Percentiles rank a stretch among this genome's conserved stretches.
phyloP scores from a whole-genome alignment of 2,888 invertebrate species.

The Cyclophora albipunctata region DNA sequence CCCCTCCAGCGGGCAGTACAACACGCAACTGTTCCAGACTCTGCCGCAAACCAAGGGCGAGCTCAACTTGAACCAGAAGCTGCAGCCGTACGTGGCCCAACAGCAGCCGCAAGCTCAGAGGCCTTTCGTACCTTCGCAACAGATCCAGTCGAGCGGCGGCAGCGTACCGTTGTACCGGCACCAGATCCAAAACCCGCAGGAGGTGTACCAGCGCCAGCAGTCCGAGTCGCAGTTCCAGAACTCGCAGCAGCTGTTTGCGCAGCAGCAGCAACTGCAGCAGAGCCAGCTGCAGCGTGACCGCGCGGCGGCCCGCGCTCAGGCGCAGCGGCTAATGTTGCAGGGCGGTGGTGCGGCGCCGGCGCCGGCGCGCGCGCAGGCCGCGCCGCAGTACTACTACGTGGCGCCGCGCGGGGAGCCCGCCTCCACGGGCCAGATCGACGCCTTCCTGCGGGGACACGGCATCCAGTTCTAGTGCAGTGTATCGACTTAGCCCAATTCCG shows the following conservation, averaged over 20 bases:
- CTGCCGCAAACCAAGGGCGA: conserved; percentile 84
- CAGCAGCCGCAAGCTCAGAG: conserved; percentile 69
- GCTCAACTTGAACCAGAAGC: conserved; percentile 81
- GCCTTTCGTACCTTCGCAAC: conserved; percentile 76
- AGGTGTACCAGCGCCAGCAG: conserved; percentile 77
- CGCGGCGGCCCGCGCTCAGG: conserved; percentile 70
- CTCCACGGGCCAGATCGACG: conserved; percentile 84
- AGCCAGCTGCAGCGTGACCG: conserved; percentile 77
- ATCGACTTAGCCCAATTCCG: conserved; percentile 30
- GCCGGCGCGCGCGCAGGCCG: conserved; percentile 27
- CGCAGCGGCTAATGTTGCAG: conserved; percentile 50
- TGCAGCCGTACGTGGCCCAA: conserved; percentile 83
- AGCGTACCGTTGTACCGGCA: conserved; percentile 67
- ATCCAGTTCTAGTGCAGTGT: conserved; percentile 73
- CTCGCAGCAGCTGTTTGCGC: conserved; percentile 79
- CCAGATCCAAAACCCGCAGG: conserved; percentile 64
- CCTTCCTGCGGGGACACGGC: conserved; percentile 84
- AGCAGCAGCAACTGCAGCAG: conserved; percentile 81
- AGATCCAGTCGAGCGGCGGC: conserved; percentile 54
- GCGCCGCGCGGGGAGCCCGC: conserved; percentile 68
- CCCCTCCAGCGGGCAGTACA: conserved; percentile 84
- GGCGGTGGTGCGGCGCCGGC: conserved; percentile 44
- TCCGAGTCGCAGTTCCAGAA: conserved; percentile 76
- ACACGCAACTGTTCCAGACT: conserved; percentile 84
- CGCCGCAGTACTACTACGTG: conserved; percentile 76